Percentiles rank a stretch among this genome's conserved stretches.
phyloP scores from a whole-genome alignment of 2,888 invertebrate genomes.

The Abscondita cerata region DNA sequence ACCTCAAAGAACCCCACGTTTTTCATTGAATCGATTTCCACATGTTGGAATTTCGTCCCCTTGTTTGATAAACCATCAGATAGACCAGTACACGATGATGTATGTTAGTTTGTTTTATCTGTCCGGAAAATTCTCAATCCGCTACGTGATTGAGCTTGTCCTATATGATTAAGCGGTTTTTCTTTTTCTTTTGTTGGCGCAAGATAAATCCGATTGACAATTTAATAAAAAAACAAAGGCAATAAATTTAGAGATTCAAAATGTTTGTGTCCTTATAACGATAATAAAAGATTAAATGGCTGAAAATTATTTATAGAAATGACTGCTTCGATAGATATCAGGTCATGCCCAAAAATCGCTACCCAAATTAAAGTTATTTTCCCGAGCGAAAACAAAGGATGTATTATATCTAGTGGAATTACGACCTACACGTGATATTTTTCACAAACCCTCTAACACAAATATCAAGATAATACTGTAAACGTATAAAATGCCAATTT shows the following conservation, averaged over 20 bases:
- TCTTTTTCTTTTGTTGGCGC: conserved; percentile 19
- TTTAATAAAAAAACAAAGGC: conserved; percentile 31
- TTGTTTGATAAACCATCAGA: conserved; percentile 38
- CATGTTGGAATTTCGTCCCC: conserved; percentile 33
- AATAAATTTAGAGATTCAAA: conserved; percentile 20
- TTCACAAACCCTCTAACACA: conserved; percentile 28
- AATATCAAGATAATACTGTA: conserved; percentile 29
- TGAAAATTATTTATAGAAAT: conserved; percentile 26
- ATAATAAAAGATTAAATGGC: conserved; percentile 26
- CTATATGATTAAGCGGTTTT: conserved; percentile 27
- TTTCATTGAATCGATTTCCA: conserved; percentile 24
- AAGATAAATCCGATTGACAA: conserved; percentile 27
- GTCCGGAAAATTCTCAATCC: conserved; percentile 24
- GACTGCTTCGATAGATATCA: conserved; percentile 12
- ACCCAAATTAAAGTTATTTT: conserved; percentile 20
- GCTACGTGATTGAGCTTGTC: conserved; percentile 22
- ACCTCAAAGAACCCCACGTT: conserved; percentile 1
- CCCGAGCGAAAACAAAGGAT: conserved; percentile 23
- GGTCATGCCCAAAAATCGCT: conserved; percentile 5
- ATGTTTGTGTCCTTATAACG: conserved; percentile 9
- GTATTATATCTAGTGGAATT: conserved; percentile 18
- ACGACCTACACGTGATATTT: conserved; percentile 25
- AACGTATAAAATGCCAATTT: conserved; percentile 27
- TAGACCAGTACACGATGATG: conserved; percentile 35
- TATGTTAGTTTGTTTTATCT: conserved; percentile 31